These are phyloP conservation scores for Gallirallus australis DNA, from an alignment of 2,797 vertebrate genomes.

Conservation along the genomic window DNA sequence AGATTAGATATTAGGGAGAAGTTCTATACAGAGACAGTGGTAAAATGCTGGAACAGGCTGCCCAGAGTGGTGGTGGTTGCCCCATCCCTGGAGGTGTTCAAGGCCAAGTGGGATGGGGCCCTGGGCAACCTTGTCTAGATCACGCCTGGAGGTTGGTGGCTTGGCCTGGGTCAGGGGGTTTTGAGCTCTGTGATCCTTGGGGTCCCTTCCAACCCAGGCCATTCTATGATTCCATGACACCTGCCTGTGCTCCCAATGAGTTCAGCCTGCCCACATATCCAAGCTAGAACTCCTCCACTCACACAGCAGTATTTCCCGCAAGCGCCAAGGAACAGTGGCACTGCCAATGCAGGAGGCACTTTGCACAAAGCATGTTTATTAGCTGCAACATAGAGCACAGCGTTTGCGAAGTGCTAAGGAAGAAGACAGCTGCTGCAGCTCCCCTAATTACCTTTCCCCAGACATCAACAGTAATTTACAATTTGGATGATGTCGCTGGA, in stretches of 20 bases:
- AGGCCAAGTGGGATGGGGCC: too few species aligned
- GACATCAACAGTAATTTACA: constrained; percentile 44
- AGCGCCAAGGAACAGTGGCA: not conserved
- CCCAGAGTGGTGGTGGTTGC: too few species aligned
- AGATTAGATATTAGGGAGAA: too few species aligned
- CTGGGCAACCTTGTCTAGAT: too few species aligned
- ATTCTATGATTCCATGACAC: not conserved
- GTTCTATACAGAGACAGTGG: too few species aligned
- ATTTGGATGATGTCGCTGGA: constrained; percentile 39
- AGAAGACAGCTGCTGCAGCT: constrained; percentile 56
- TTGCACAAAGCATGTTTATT: constrained; percentile 44
- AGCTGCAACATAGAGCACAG: constrained; percentile 44
- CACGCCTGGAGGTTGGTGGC: too few species aligned
- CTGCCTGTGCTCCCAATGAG: not conserved
- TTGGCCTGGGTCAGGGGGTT: too few species aligned
- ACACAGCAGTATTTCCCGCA: not conserved
- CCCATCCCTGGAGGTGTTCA: too few species aligned
- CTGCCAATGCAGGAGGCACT: constrained; percentile 25
- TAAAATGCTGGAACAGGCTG: too few species aligned
- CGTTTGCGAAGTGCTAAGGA: constrained; percentile 38
- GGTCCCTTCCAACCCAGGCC: too few species aligned
- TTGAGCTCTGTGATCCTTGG: too few species aligned
- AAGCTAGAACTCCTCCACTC: not conserved
- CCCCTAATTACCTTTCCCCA: constrained; percentile 43
- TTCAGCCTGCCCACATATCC: not conserved